A percentile compares a stretch with the other conserved stretches of the same genome.
Conservation (phyloP, 2,888 invertebrate species). For the Drosophila anceps region DNA sequence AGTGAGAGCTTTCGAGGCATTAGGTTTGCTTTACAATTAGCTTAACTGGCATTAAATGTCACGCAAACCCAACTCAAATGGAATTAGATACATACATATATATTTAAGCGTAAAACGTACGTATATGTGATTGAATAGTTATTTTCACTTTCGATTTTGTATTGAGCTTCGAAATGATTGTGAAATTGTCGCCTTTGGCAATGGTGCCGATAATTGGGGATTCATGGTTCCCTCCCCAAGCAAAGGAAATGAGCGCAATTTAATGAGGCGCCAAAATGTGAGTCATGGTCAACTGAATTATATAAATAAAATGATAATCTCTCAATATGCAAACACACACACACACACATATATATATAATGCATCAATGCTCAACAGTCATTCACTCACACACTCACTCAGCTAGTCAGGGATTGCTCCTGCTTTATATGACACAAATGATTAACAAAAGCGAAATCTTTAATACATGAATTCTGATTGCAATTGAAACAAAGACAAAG, state of each 20-base stretch:
- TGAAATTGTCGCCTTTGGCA: conserved; percentile 45
- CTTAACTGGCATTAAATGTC: conserved; percentile 17
- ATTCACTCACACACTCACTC: background rate
- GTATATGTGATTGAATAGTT: conserved; percentile 12
- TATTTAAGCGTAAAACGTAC: background rate
- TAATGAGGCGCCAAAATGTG: conserved; percentile 47
- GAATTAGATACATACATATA: conserved; percentile 13
- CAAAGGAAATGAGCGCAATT: conserved; percentile 30
- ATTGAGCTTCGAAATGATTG: conserved; percentile 29
- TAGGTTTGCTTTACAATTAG: conserved; percentile 18
- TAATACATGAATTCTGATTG: conserved; percentile 14
- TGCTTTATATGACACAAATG: conserved; percentile 1
- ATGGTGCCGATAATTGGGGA: conserved; percentile 46
- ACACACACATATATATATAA: background rate
- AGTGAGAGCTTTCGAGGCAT: conserved; percentile 12
- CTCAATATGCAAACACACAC: background rate
- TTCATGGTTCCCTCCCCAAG: conserved; percentile 17
- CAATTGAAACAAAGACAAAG: conserved; percentile 28
- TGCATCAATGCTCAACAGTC: conserved; percentile 8
- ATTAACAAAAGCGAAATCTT: conserved; percentile 32
- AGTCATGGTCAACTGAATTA: conserved; percentile 58
- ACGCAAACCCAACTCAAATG: conserved; percentile 23
- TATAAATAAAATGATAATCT: conserved; percentile 35
- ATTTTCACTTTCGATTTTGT: conserved; percentile 38
- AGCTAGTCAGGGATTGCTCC: conserved; percentile 8